Evolutionary conservation across 2,888 invertebrate genomes (phyloP), one percentile per base, ranked within the genome.

Genomic region (Polylopha cassiicola): DNA sequence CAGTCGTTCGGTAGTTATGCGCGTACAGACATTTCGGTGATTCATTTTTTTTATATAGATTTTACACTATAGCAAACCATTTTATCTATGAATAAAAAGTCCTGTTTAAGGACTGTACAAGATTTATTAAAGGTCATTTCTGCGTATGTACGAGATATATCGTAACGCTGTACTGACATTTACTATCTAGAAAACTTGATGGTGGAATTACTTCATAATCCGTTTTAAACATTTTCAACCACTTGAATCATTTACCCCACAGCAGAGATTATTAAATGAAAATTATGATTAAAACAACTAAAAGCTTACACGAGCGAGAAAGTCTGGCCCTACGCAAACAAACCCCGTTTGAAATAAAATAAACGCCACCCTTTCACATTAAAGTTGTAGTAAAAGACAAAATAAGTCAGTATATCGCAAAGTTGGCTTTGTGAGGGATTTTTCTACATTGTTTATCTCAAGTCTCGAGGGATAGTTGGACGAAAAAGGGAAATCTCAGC

Each of bases 401-500:
- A 42, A 45, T 45, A 45, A 42, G 45, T 38, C 42, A 45, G 42
- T 45, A 42, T 42, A 42, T 42, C 38, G 27, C 38, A 9, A 31
- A 32, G 45, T 38, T 36, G 45, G 45, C 42, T 45, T 44, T 45
- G 33, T 38, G 38, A 21, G 38, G 45, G 45, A 45, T 45, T 45
- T 47, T 44, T 28, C 53, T 62, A 62, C 64, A 65, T 71, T 70
- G 66, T 73, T 73, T 76, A 71, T 75, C 69, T 68, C 48, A 38
- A 53, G 54, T 67, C 71, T 64, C 67, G 50, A 61, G 73, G 72
- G 73, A 68, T 64, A 61, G 55, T 61, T 65, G 58, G 59, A 57
- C 53, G 60, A 53, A 62, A 58, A 60, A 32, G 51, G 55, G 60
- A 60, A 53, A 55, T 60, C 62, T 62, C 58, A 62, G 51, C 14